Conservation (phyloP, 1,140 invertebrate genomes). For the Drosophila pseudoobscura region DNA sequence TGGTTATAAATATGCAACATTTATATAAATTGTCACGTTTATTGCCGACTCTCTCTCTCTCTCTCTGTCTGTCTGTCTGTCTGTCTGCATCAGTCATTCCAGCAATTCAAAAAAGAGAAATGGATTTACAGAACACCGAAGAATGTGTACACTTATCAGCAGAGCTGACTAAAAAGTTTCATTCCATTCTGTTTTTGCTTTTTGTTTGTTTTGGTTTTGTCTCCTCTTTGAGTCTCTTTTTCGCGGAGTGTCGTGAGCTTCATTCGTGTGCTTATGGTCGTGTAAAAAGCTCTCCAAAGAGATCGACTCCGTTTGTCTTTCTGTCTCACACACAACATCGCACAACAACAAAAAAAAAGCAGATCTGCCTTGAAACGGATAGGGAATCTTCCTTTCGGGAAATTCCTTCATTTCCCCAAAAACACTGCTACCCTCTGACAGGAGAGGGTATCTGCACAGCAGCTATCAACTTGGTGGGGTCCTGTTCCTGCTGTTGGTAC, state of each 20-base stretch:
- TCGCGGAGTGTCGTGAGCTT: no score
- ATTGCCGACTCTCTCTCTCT: conserved; percentile 42
- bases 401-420: neutral
- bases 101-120: conserved; percentile 40
- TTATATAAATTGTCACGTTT: conserved; percentile 79
- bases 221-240: no score
- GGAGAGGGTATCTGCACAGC: conserved; percentile 15
- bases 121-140: neutral
- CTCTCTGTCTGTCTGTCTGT: conserved; percentile 35
- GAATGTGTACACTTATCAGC: conserved; percentile 9
- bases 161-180: no score
- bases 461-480: conserved; percentile 17
- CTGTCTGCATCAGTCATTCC: conserved; percentile 64
- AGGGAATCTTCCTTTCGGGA: no score
- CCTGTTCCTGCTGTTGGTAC: conserved; percentile 29
- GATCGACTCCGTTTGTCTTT: no score
- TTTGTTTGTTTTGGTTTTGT: no score
- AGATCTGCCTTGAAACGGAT: no score
- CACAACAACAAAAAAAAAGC: no score
- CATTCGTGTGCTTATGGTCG: no score
- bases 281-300: no score
- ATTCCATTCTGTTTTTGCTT: no score
- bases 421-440: neutral
- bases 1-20: conserved; percentile 79
- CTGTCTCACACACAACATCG: no score